Conservation (phyloP, 2,113 vertebrate species). For the Eupsittula cactorum region DNA sequence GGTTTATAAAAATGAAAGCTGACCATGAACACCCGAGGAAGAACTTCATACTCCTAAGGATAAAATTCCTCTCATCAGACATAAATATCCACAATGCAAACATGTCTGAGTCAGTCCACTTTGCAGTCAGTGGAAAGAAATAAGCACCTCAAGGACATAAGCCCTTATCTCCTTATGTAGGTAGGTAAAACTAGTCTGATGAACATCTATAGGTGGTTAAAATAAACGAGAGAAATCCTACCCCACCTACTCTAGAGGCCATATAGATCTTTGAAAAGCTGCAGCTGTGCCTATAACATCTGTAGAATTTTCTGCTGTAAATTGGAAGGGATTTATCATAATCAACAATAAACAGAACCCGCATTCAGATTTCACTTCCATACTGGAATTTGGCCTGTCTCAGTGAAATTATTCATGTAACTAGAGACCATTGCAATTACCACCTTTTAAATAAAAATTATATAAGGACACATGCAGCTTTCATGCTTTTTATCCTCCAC, state of each 20-base stretch:
- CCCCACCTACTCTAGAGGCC: accelerated
- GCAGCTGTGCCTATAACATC: not conserved
- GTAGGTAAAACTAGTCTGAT: not conserved
- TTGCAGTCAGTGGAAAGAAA: not conserved
- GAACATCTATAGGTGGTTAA: not conserved
- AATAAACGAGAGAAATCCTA: not conserved
- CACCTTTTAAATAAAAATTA: not conserved
- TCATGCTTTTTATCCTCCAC: not conserved
- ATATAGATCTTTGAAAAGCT: not conserved
- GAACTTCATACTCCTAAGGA: not conserved
- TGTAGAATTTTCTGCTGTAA: not conserved
- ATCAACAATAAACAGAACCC: not conserved
- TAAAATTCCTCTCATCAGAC: not conserved
- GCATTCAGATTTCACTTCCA: not conserved
- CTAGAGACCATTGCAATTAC: not conserved
- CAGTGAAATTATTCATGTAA: not conserved
- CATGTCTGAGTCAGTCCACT: not conserved
- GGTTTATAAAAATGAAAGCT: not conserved
- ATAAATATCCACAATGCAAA: not conserved
- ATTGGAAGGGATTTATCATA: not conserved
- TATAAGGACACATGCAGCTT: not conserved
- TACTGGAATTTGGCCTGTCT: not conserved
- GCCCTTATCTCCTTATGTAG: not conserved
- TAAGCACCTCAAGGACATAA: not conserved
- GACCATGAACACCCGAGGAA: not conserved